Evolutionary conservation across 2,113 vertebrate species (phyloP), one percentile per base, ranked within the genome.

Genomic region (Misgurnus anguillicaudatus): DNA sequence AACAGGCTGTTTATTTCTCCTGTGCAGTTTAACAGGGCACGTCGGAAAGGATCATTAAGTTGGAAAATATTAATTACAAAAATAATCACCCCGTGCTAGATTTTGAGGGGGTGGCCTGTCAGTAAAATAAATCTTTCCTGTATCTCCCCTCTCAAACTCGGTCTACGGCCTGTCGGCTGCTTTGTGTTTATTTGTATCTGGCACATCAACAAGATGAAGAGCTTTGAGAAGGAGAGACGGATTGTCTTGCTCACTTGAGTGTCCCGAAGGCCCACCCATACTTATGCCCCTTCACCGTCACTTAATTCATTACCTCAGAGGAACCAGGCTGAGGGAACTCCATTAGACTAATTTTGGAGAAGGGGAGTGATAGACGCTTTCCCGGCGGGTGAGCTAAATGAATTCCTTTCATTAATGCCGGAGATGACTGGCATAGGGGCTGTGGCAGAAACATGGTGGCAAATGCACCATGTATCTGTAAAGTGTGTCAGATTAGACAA

Each of bases 291-390:
- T 21, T 80, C 79, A 72, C 62, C 80, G 57, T 82, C 84, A 85
- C 69, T 85, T 75, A 69, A 75, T 60, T 61, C 78, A 48, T 80
- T 78, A 76, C 38, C 73, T 75, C 51, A 65, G 75, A 74, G 76
- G 47, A 66, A 69, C 31, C 78, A 68, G 70, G 41, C 74, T 36
- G 16, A 61, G n/a, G 75, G 75, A 75, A 72, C 69, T 84, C 62
- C 41, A 81, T 84, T 84, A 84, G 21, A 69, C 69, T 75, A 62
- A 79, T 79, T 74, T 74, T 8, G 41, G 77, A 83, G 76, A 83
- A 55, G 61, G 55, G 65, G 31, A 73, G 36, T 66, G 36, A 45
- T 78, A 17, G 53, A 21, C 41, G 51, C 48, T 38, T 80, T 62
- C 41, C 64, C 42, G 69, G 80, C 36, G 31, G 66, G 53, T 66